phyloP scores from a whole-genome alignment of 2,113 vertebrate genomes.

The Nycticebus coucang region DNA sequence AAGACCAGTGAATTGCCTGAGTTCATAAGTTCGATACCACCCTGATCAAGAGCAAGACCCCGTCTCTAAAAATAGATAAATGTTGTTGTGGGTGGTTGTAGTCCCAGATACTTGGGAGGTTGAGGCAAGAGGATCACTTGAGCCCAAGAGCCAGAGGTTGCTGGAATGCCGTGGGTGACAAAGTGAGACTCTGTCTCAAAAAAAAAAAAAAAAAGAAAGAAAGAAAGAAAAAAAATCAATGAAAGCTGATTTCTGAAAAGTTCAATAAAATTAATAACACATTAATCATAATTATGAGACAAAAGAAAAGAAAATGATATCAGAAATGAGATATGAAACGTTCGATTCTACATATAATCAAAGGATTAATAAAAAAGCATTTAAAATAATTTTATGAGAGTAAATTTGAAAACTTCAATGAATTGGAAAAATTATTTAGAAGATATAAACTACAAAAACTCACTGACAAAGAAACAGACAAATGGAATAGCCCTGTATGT shows the following conservation, averaged over 20 bases:
- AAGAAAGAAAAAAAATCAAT: neutral
- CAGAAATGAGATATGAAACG: neutral
- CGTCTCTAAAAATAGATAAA: no score
- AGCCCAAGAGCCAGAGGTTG: no score
- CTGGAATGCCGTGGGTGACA: no score
- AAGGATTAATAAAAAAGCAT: neutral
- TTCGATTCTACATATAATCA: neutral
- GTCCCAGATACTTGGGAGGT: no score
- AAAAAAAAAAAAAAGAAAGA: neutral
- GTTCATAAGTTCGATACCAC: no score
- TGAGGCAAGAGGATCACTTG: no score
- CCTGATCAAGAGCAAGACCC: no score
- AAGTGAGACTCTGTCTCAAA: no score
- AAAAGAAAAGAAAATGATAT: neutral
- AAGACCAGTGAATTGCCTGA: no score
- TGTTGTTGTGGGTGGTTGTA: no score
- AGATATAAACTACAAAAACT: neutral
- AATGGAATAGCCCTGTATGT: neutral
- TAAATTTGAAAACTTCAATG: neutral
- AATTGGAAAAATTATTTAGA: neutral
- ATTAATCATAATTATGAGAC: neutral
- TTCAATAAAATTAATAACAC: neutral
- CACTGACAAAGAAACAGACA: neutral
- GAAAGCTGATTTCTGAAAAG: neutral
- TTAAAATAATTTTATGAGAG: neutral